These are phyloP conservation scores for Hermaeophaga mercurialis DNA, from an alignment of 2,888 invertebrate genomes.

Conservation along the genomic window DNA sequence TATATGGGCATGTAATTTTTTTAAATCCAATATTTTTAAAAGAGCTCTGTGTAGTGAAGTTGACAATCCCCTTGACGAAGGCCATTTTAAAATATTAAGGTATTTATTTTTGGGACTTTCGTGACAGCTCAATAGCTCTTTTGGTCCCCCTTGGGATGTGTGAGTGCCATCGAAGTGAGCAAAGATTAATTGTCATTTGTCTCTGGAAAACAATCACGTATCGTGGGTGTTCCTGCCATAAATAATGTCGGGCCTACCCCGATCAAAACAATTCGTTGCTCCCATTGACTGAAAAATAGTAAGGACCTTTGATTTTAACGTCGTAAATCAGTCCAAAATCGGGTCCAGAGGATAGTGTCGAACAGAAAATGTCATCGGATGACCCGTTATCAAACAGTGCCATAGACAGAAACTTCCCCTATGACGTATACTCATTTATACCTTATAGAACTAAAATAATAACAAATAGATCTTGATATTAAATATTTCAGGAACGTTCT, in stretches of 20 bases:
- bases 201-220: conserved; percentile 24
- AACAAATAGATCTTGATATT: too few relatives aligned
- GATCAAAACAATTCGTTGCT: conserved; percentile 24
- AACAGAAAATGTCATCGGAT: background rate
- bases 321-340: conserved; percentile 23
- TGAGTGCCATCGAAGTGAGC: conserved; percentile 23
- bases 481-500: too few relatives aligned
- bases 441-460: too few relatives aligned
- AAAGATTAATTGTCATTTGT: conserved; percentile 27
- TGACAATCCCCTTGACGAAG: background rate
- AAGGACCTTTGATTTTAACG: conserved; percentile 22
- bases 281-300: conserved; percentile 22
- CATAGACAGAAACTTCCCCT: too few relatives aligned
- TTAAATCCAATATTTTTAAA: too few relatives aligned
- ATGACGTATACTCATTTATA: too few relatives aligned
- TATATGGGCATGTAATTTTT: too few relatives aligned
- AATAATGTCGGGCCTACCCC: conserved; percentile 18
- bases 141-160: conserved; percentile 1
- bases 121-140: conserved; percentile 17
- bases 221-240: conserved; percentile 23
- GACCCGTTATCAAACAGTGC: background rate
- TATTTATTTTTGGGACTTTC: conserved; percentile 6
- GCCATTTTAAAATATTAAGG: conserved; percentile 10
- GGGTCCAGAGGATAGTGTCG: background rate
- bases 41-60: too few relatives aligned